These are phyloP conservation scores for Falco berigora DNA, from an alignment of 2,797 vertebrate species.

Conservation along the genomic window DNA sequence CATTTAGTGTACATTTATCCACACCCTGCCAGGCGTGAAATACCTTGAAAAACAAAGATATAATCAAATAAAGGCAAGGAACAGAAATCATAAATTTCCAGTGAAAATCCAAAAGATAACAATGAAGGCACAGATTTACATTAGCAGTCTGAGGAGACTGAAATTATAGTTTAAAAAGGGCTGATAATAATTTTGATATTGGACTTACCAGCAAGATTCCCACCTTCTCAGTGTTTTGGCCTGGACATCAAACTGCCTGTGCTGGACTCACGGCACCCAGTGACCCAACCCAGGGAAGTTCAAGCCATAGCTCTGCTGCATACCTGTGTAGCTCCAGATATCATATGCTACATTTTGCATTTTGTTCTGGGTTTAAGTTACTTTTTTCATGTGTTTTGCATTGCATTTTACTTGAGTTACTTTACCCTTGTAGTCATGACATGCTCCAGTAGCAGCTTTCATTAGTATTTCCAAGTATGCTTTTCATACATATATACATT, in stretches of 20 bases:
- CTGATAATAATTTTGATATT: background rate
- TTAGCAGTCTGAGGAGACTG: background rate
- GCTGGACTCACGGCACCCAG: too few relatives aligned
- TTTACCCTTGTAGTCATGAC: background rate
- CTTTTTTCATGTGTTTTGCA: background rate
- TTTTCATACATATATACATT: background rate
- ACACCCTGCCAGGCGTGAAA: background rate
- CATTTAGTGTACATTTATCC: background rate
- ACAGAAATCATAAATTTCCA: background rate
- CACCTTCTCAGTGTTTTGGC: background rate
- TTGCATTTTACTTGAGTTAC: background rate
- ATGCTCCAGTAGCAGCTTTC: background rate
- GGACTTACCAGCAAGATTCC: background rate
- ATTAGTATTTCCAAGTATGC: background rate
- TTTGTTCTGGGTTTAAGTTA: background rate
- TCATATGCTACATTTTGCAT: background rate
- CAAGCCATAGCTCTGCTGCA: background rate
- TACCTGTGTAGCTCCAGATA: background rate
- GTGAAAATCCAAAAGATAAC: background rate
- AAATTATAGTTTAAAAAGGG: background rate
- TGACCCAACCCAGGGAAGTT: background rate
- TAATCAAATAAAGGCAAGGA: background rate
- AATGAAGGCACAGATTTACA: rapidly evolving
- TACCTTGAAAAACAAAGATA: background rate
- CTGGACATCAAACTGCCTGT: background rate